Conservation (phyloP, 1,140 invertebrate species). For the Drosophila nigromelanica region DNA sequence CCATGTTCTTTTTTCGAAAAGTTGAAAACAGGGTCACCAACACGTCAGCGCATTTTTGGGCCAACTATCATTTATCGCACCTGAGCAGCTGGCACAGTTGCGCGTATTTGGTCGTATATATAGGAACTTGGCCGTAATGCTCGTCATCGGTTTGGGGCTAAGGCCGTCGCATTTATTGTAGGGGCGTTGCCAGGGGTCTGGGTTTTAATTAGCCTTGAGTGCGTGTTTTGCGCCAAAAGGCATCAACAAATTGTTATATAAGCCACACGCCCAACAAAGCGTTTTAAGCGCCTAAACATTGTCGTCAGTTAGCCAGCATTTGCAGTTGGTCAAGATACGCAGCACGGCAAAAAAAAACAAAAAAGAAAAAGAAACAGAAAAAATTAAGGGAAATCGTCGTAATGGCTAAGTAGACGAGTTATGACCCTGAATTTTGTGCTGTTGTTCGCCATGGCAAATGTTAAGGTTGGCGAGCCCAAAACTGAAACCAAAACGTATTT, state of each 20-base stretch:
- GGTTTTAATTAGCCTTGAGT: conserved; percentile 80
- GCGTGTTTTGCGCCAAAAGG: conserved; percentile 68
- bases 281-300: conserved; percentile 73
- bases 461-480: conserved; percentile 56
- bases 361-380: conserved; percentile 21
- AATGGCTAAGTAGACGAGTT: conserved; percentile 44
- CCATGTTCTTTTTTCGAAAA: not conserved
- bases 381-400: conserved; percentile 20
- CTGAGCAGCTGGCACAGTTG: conserved; percentile 12
- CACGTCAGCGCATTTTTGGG: conserved; percentile 70
- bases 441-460: conserved; percentile 51
- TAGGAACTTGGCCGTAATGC: not conserved
- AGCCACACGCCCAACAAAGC: conserved; percentile 71
- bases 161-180: conserved; percentile 22
- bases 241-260: conserved; percentile 78
- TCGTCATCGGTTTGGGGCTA: conserved; percentile 10
- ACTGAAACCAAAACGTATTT: conserved; percentile 48
- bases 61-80: conserved; percentile 46
- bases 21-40: conserved; percentile 22
- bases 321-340: conserved; percentile 48
- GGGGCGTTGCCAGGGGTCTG: conserved; percentile 64
- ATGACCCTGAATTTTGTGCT: conserved; percentile 41
- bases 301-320: conserved; percentile 55
- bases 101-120: not conserved
- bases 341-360: conserved; percentile 42